phyloP scores from a whole-genome alignment of 2,888 invertebrate species.

The Minunthozetes semirufus region DNA sequence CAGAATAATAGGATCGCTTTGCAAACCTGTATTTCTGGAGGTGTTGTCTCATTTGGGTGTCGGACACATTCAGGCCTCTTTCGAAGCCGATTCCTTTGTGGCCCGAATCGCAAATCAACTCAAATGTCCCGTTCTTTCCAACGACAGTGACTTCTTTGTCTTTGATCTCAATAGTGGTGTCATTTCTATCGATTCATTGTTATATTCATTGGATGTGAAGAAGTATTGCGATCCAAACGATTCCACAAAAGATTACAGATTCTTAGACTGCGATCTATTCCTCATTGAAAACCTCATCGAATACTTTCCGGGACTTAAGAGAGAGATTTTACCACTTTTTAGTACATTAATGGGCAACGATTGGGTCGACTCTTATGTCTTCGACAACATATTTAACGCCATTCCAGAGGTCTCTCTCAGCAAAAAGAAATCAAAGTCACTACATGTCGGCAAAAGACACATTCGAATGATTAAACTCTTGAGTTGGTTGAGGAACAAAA shows the following conservation, averaged over 20 bases:
- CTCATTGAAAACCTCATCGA: constrained; percentile 62
- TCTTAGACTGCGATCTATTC: constrained; percentile 64
- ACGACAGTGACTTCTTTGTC: constrained; percentile 90
- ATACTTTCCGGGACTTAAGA: constrained; percentile 60
- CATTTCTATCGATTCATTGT: constrained; percentile 59
- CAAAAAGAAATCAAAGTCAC: neutral
- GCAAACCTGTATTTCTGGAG: constrained; percentile 67
- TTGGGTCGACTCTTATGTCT: constrained; percentile 57
- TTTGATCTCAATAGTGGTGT: constrained; percentile 65
- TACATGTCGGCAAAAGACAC: constrained; percentile 57
- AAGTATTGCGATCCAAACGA: constrained; percentile 10
- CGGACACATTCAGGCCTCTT: constrained; percentile 65
- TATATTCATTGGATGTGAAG: constrained; percentile 37
- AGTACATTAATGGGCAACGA: constrained; percentile 84
- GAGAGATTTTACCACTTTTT: constrained; percentile 60
- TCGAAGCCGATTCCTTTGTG: constrained; percentile 83
- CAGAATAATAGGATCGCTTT: constrained; percentile 64
- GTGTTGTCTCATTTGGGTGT: constrained; percentile 58
- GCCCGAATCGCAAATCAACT: constrained; percentile 70
- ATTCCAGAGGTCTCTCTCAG: neutral
- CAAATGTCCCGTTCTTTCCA: constrained; percentile 78
- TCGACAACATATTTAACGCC: neutral
- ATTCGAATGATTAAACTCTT: constrained; percentile 64
- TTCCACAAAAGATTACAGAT: constrained; percentile 42
- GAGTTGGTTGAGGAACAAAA: constrained; percentile 67